Conservation (phyloP, 2,888 invertebrate genomes). For the Helicoverpa assulta region DNA sequence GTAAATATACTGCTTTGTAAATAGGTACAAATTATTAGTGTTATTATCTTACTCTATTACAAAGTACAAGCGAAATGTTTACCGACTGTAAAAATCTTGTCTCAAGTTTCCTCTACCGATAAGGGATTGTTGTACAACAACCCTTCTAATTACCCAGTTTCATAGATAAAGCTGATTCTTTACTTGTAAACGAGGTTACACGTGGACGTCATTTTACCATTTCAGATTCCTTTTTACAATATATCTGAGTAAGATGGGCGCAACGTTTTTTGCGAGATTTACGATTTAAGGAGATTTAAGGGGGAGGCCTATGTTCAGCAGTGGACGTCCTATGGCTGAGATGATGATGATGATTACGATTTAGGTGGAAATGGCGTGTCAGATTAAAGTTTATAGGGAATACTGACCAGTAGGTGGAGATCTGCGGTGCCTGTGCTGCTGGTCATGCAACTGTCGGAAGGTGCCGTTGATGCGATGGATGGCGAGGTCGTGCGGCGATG, state of each 20-base stretch:
- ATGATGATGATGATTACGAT: too few species aligned
- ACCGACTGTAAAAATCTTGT: background rate
- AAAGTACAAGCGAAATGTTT: background rate
- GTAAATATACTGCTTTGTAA: conserved; percentile 33
- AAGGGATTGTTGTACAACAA: background rate
- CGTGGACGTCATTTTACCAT: too few species aligned
- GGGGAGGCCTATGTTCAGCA: too few species aligned
- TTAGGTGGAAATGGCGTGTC: background rate
- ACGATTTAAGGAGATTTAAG: too few species aligned
- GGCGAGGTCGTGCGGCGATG: conserved; percentile 87
- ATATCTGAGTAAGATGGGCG: too few species aligned
- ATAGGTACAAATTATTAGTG: conserved; percentile 17
- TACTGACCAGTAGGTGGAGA: conserved; percentile 68
- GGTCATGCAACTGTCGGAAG: conserved; percentile 88
- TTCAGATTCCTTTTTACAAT: too few species aligned
- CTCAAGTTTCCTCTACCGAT: background rate
- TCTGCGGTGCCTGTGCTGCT: conserved; percentile 85
- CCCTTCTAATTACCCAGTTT: background rate
- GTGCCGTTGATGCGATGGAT: conserved; percentile 88
- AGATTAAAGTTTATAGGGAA: background rate
- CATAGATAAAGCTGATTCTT: background rate
- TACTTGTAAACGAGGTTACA: too few species aligned
- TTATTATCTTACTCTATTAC: background rate
- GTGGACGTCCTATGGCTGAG: too few species aligned
- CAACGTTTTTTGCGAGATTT: background rate